A percentile compares a stretch with the other conserved stretches of the same genome.
Conservation (phyloP, 2,113 vertebrate species). For the Morphnarchus princeps region DNA sequence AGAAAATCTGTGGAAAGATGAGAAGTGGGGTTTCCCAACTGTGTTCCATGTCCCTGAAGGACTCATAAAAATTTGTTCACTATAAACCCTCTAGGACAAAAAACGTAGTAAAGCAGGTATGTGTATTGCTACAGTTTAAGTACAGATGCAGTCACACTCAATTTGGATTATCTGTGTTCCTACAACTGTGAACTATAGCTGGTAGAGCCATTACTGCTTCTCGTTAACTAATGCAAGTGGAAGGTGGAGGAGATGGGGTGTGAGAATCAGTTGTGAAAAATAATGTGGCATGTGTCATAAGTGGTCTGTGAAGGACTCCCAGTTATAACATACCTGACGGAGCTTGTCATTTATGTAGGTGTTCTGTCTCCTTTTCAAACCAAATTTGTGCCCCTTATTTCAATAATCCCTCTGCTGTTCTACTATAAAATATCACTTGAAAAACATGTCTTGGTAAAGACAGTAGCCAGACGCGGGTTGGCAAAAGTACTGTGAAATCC, state of each 20-base stretch:
- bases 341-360: not conserved
- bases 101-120: not conserved
- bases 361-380: not conserved
- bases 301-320: not conserved
- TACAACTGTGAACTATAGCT: not conserved
- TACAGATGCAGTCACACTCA: not conserved
- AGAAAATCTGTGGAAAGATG: not conserved
- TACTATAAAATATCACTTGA: not conserved
- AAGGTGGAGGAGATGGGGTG: not conserved
- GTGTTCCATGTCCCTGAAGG: not conserved
- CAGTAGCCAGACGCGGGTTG: fast-evolving
- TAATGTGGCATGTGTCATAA: not conserved
- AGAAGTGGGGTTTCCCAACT: not conserved
- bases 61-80: not conserved
- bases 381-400: not conserved
- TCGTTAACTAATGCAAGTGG: not conserved
- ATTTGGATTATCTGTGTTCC: not conserved
- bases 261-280: not conserved
- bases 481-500: not conserved
- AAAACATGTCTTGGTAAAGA: not conserved
- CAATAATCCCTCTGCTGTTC: not conserved
- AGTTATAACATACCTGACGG: not conserved
- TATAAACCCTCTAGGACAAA: not conserved
- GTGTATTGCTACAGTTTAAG: not conserved
- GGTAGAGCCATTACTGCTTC: not conserved